Percentiles rank a stretch among this genome's conserved stretches.
These are phyloP conservation scores for Cephonodes hylas DNA, from an alignment of 2,888 invertebrate genomes.

Conservation along the genomic window DNA sequence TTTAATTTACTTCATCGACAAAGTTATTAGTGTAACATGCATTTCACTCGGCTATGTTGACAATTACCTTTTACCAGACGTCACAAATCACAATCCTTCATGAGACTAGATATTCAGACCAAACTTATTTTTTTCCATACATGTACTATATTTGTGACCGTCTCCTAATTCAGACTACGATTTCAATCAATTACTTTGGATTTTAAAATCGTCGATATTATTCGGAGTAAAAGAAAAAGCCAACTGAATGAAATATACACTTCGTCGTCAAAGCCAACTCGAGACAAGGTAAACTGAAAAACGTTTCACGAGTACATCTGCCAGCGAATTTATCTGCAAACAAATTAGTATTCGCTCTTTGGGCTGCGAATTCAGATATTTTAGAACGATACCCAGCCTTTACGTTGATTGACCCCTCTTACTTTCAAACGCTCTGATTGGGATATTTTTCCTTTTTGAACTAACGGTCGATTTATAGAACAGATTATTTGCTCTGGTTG, in stretches of 20 bases:
- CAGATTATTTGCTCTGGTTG: not conserved
- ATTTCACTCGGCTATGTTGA: no score
- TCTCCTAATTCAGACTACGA: no score
- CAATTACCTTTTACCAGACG: no score
- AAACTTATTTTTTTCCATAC: no score
- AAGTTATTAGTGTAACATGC: no score
- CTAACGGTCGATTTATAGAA: not conserved
- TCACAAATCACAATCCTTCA: no score
- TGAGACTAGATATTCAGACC: no score
- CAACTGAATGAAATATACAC: not conserved
- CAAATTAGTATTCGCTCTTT: slow-evolving; percentile 6
- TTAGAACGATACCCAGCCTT: slow-evolving; percentile 3
- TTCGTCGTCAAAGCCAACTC: not conserved
- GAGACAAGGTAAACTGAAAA: not conserved
- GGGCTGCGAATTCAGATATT: not conserved
- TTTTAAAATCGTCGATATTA: not conserved
- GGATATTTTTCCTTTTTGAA: slow-evolving; percentile 18
- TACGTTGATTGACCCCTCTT: slow-evolving; percentile 27
- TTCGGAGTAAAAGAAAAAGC: not conserved
- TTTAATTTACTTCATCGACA: no score
- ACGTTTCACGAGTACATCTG: not conserved
- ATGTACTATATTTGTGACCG: no score
- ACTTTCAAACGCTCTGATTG: slow-evolving; percentile 28
- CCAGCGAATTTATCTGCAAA: not conserved
- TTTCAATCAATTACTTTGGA: no score